A percentile compares a stretch with the other conserved stretches of the same genome.
Conservation (phyloP, 2,113 vertebrate genomes). For the Thunnus thynnus region DNA sequence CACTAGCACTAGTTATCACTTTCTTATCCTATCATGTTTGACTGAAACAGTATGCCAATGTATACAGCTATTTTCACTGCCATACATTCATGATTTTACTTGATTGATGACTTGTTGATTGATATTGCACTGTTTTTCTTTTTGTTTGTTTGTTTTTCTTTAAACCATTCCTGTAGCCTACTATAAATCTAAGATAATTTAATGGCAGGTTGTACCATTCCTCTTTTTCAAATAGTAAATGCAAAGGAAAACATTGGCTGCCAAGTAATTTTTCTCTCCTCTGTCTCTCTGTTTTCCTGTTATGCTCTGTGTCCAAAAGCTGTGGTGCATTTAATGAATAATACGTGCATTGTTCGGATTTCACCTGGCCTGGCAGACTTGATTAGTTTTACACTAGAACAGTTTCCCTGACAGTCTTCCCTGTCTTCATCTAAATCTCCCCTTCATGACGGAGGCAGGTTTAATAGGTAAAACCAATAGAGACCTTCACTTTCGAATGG, state of each 20-base stretch:
- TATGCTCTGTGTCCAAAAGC: conserved; percentile 30
- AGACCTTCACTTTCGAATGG: background rate
- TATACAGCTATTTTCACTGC: conserved; percentile 4
- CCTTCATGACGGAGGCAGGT: conserved; percentile 14
- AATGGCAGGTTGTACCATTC: conserved; percentile 42
- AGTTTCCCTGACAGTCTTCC: conserved; percentile 9
- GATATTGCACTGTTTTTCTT: background rate
- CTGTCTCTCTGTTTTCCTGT: conserved; percentile 35
- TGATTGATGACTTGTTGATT: background rate
- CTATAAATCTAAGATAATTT: conserved; percentile 48
- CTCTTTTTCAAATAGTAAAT: conserved; percentile 21
- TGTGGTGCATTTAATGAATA: conserved; percentile 39
- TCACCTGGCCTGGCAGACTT: conserved; percentile 16
- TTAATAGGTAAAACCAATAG: conserved; percentile 9
- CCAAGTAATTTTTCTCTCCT: conserved; percentile 27
- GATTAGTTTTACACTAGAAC: conserved; percentile 18
- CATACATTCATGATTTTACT: no score
- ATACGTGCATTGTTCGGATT: conserved; percentile 38
- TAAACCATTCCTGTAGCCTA: background rate
- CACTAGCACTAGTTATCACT: background rate
- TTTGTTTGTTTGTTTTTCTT: no score
- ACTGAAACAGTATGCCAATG: background rate
- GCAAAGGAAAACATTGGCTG: background rate
- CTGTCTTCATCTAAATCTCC: conserved; percentile 31
- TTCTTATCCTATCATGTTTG: background rate